Evolutionary conservation across 1,140 invertebrate genomes (phyloP).

Genomic region (Druon quercuslanigerum): DNA sequence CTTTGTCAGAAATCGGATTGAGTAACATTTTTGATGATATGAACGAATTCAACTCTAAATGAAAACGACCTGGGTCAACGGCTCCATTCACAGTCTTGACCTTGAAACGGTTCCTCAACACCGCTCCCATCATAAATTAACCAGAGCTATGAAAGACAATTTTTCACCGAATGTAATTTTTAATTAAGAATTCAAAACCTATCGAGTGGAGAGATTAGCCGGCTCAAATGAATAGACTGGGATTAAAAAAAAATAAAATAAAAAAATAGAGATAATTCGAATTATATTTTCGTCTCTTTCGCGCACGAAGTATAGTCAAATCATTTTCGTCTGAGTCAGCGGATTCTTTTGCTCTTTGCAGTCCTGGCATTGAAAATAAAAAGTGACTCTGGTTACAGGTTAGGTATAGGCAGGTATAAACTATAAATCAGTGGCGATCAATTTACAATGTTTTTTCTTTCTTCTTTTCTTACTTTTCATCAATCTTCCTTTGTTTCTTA

Average conservation of each 20-base stretch:
- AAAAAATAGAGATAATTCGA: slow-evolving; percentile 17
- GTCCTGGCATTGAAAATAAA: slow-evolving; percentile 28
- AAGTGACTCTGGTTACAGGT: slow-evolving; percentile 30
- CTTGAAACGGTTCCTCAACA: slow-evolving; percentile 18
- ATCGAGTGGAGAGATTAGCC: background rate
- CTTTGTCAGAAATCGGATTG: too few species aligned
- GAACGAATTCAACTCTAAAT: background rate
- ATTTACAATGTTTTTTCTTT: slow-evolving; percentile 24
- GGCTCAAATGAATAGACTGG: slow-evolving; percentile 18
- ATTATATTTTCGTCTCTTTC: slow-evolving; percentile 20
- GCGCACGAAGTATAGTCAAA: slow-evolving; percentile 3
- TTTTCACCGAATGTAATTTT: slow-evolving; percentile 22
- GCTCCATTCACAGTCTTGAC: background rate
- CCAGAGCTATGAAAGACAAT: slow-evolving; percentile 21
- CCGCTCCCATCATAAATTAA: slow-evolving; percentile 1
- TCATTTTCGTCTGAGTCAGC: slow-evolving; percentile 31
- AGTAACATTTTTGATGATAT: background rate
- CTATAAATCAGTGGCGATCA: slow-evolving; percentile 30
- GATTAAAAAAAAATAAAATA: background rate
- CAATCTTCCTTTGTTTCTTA: slow-evolving; percentile 27
- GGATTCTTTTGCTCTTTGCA: slow-evolving; percentile 29
- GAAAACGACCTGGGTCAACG: slow-evolving; percentile 19
- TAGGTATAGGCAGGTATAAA: slow-evolving; percentile 26
- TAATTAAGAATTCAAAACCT: slow-evolving; percentile 27
- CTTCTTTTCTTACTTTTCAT: slow-evolving; percentile 28